These are phyloP conservation scores for Scatophagus argus DNA, from an alignment of 2,113 vertebrate genomes.

Conservation along the genomic window DNA sequence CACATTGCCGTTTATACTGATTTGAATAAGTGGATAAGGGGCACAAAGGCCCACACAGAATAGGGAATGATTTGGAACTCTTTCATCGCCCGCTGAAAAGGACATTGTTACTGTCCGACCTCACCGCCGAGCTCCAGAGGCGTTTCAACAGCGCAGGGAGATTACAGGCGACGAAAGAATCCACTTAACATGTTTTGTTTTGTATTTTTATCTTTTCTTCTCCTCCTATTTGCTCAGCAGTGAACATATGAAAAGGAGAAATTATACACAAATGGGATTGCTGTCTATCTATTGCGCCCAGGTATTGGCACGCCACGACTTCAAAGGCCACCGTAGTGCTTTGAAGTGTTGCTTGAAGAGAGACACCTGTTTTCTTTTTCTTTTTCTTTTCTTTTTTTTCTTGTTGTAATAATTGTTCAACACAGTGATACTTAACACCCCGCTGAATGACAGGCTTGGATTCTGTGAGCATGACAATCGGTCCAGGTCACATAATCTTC, in stretches of 20 bases:
- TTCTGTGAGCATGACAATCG: conserved; percentile 49
- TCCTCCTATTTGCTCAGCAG: conserved; percentile 69
- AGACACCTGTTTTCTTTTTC: conserved; percentile 72
- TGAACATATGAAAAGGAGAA: conserved; percentile 66
- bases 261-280: conserved; percentile 76
- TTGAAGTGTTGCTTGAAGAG: conserved; percentile 80
- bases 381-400: conserved; percentile 36
- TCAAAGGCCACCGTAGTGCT: conserved; percentile 76
- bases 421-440: conserved; percentile 68
- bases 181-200: conserved; percentile 81
- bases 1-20: conserved; percentile 72
- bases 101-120: conserved; percentile 78
- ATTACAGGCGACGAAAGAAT: conserved; percentile 79
- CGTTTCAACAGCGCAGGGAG: conserved; percentile 54
- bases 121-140: conserved; percentile 55
- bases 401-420: conserved; percentile 68
- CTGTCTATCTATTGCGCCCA: conserved; percentile 71
- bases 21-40: conserved; percentile 83
- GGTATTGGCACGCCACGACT: conserved; percentile 72
- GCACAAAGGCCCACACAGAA: conserved; percentile 74
- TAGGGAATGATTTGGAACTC: conserved; percentile 71
- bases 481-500: conserved; percentile 36
- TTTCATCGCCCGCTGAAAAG: conserved; percentile 78
- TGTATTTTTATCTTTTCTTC: conserved; percentile 72
- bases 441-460: conserved; percentile 61